Evolutionary conservation across 2,888 invertebrate species (phyloP).

Genomic region (Euproctis similis): DNA sequence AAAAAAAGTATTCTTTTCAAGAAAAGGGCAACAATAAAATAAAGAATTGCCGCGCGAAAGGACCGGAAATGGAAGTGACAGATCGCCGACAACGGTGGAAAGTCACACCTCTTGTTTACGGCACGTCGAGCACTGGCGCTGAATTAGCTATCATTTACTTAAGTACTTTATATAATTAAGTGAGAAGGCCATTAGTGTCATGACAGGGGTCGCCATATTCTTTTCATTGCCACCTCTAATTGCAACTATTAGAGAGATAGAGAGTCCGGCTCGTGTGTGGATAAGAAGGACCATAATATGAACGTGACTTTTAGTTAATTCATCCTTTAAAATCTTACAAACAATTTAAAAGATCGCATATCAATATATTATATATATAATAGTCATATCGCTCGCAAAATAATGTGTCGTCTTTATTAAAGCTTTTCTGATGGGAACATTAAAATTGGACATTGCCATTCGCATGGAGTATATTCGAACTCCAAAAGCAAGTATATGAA

Average conservation of each 20-base stretch:
- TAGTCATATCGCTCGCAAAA: too few species aligned
- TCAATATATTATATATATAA: too few species aligned
- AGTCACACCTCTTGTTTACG: conserved; percentile 75
- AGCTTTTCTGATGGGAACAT: too few species aligned
- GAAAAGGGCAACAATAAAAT: conserved; percentile 67
- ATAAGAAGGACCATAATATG: conserved; percentile 4
- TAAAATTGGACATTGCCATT: too few species aligned
- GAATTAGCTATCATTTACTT: conserved; percentile 75
- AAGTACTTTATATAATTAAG: conserved; percentile 74
- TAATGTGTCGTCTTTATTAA: too few species aligned
- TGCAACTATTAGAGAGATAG: conserved; percentile 38
- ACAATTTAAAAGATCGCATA: too few species aligned
- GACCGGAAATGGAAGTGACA: conserved; percentile 72
- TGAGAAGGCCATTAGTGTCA: conserved; percentile 57
- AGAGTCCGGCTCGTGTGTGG: conserved; percentile 16
- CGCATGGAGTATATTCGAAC: too few species aligned
- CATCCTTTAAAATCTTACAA: too few species aligned
- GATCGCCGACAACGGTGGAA: conserved; percentile 70
- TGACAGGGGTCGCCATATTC: conserved; percentile 58
- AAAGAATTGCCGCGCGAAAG: conserved; percentile 58
- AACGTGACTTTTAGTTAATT: conserved; percentile 13
- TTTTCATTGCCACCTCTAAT: conserved; percentile 52
- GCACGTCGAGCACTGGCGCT: conserved; percentile 44
- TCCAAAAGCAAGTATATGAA: too few species aligned
- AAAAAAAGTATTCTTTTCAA: conserved; percentile 66